Percentiles rank a stretch among this genome's conserved stretches.
Evolutionary conservation across 2,113 vertebrate genomes (phyloP).

Genomic region (Agapornis roseicollis): DNA sequence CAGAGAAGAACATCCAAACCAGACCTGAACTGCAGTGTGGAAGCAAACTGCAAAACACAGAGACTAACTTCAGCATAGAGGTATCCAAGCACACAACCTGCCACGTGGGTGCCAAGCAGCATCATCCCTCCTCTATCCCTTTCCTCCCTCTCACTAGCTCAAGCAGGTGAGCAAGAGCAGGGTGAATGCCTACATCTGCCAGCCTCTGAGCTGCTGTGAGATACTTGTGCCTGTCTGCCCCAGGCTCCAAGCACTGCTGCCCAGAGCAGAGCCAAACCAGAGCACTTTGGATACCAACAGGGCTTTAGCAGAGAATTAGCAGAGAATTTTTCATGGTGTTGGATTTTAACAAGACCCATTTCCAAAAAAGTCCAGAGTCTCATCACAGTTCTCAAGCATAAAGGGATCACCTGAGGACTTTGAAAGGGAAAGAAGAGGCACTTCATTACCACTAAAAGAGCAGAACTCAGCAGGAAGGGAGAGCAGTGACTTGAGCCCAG

Average conservation of each 20-base stretch:
- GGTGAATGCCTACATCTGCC: background rate
- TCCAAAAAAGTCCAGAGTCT: background rate
- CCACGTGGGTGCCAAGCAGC: background rate
- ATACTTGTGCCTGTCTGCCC: background rate
- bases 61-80: background rate
- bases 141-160: background rate
- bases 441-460: slow-evolving; percentile 40
- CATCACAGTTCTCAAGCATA: background rate
- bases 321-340: background rate
- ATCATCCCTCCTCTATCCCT: background rate
- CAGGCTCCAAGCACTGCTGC: background rate
- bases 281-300: rapidly evolving
- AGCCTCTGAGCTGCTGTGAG: background rate
- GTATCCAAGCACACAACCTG: background rate
- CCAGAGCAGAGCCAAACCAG: background rate
- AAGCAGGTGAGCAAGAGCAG: background rate
- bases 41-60: background rate
- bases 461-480: background rate
- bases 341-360: slow-evolving; percentile 3
- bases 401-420: slow-evolving; percentile 41
- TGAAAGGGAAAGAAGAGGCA: slow-evolving; percentile 25
- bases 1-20: background rate
- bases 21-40: background rate
- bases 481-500: background rate
- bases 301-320: background rate